Base-by-base conservation (phyloP, 2,113 vertebrate genomes). In the Apodemus speciosus region DNA sequence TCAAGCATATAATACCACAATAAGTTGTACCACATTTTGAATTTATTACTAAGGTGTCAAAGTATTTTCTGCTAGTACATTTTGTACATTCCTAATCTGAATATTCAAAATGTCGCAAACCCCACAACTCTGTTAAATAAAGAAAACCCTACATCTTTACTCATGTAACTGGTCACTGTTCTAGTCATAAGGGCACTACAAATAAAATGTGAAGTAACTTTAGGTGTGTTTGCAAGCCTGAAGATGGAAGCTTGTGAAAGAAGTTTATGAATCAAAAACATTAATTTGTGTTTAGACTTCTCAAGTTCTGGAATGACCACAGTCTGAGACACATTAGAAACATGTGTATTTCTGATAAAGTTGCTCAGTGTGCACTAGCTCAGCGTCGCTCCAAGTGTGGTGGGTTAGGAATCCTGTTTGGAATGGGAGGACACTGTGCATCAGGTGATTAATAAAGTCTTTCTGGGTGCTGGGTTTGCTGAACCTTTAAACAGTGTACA, bases 401-500 rank as follows among this genome's bases (percentile, higher is more conserved):
- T 80, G 95, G 94, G 89, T 81, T 90, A 89, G 73, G 40, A 30
- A 20, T 46, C 2, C 9, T 75, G 25, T 85, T 95, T 95, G 88
- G 75, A 38, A 30, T 94, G 90, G 75, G 40, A 25, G 2, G 38
- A 68, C 23, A 27, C 23, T 69, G 0, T 76, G 68, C 60, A 15
- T 95, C 58, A 92, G 86, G 66, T 40, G 7, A 5, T 87, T 92
- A 84, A 94, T 92, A 92, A 89, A 86, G 51, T 88, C 32, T 60
- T 3, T 3, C 91, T 94, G 69, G 38, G 79, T 86, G 13, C 32
- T 89, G 46, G 43, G 75, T 91, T 94, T 51, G 13, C 72, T 9
- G 87, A 69, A 84, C 73, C 80, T 97, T 97, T 38, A 91, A 93
- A 94, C 84, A 43, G 8, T 85, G 77, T 9, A 73, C 51, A 40